A percentile compares a stretch with the other conserved stretches of the same genome.
Conservation (phyloP, 2,888 invertebrate genomes). For the Drosophila lutescens region DNA sequence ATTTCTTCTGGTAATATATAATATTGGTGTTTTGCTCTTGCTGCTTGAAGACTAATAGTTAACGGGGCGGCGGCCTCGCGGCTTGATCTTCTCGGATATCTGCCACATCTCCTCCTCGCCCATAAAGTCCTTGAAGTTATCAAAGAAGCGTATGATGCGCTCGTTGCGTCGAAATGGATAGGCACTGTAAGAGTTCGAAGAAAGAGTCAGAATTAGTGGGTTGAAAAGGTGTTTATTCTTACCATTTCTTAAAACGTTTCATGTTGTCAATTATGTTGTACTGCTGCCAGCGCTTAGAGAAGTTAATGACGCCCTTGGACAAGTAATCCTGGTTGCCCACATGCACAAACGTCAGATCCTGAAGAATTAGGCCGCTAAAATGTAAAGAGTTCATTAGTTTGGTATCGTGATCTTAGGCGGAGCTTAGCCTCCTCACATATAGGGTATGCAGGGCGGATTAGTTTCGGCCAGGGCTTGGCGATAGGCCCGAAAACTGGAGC, state of each 20-base stretch:
- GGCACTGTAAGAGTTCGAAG: slow-evolving; percentile 86
- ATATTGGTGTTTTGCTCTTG: slow-evolving; percentile 42
- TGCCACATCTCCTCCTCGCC: slow-evolving; percentile 99
- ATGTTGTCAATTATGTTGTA: slow-evolving; percentile 99
- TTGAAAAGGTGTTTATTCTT: not conserved
- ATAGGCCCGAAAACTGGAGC: slow-evolving; percentile 99
- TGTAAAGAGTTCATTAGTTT: not conserved
- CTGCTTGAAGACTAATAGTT: slow-evolving; percentile 73
- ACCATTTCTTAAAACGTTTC: slow-evolving; percentile 99
- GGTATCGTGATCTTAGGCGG: too few relatives aligned
- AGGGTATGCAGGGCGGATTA: slow-evolving; percentile 99
- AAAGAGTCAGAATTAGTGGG: not conserved
- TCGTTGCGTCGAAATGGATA: slow-evolving; percentile 97
- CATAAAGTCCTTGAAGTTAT: slow-evolving; percentile 97
- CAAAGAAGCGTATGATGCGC: slow-evolving; percentile 96
- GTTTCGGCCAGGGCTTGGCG: slow-evolving; percentile 96
- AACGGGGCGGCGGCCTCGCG: slow-evolving; percentile 84
- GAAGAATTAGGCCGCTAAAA: slow-evolving; percentile 95
- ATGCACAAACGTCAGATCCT: slow-evolving; percentile 99
- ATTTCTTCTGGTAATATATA: slow-evolving; percentile 5
- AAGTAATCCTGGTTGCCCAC: slow-evolving; percentile 97
- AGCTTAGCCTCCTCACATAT: slow-evolving; percentile 90
- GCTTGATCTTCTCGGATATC: slow-evolving; percentile 98
- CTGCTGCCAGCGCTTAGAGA: slow-evolving; percentile 99
- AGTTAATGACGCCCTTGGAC: slow-evolving; percentile 94